Base-by-base conservation (phyloP, 2,797 vertebrate species). In the Halcyon chelicuti region DNA sequence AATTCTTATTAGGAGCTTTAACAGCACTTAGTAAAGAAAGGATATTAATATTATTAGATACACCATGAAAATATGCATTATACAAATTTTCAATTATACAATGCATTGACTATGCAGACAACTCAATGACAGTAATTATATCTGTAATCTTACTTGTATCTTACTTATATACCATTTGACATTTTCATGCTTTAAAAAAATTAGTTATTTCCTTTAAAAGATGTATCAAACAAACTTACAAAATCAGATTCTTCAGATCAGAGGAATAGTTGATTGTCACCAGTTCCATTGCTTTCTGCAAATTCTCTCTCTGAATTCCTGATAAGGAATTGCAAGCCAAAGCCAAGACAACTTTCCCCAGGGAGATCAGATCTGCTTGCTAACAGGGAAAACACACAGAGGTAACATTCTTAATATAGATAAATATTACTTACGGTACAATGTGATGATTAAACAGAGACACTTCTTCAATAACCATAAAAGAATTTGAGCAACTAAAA, bases 221-320 rank as follows among this genome's bases (percentile, higher is more conserved):
- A 51, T 31, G 66, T 65, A 76, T 55, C 70, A 63, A 46, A 17
- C 26, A 85, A 94, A 98, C 98, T 98, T 98, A 99, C 99, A 99
- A 98, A 98, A 99, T 99, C 97, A 99, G 99, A 98, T 99, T 99
- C 98, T 99, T 99, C 98, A 99, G 98, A 98, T 99, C 99, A 97
- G 99, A 99, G 94, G 99, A 99, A 98, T 99, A 99, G 98, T 99
- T 99, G 98, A 99, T 99, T 96, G 99, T 99, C 98, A 99, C 99
- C 96, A 99, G 97, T 98, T 99, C 99, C 99, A 99, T 99, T 95
- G 99, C 99, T 98, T 99, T 99, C 98, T 99, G 99, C 95, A 99
- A 98, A 98, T 99, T 99, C 95, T 99, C 99, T 97, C 99, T 99
- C 97, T 99, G 99, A 98, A 99, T 99, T 97, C 99, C 99, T 98